phyloP scores from a whole-genome alignment of 1,140 invertebrate genomes.

The Manduca sexta region DNA sequence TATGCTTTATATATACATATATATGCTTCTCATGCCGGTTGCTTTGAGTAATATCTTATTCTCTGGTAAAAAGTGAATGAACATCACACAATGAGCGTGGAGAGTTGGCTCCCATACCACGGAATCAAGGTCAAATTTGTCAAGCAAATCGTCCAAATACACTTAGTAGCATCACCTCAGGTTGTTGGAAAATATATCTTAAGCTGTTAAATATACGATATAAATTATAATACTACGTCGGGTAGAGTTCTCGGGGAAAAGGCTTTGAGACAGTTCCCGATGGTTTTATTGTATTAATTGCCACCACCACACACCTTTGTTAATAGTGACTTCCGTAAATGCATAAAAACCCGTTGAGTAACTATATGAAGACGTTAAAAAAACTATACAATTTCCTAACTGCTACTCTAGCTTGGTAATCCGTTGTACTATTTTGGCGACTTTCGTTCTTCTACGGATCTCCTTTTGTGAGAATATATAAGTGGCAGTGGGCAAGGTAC shows the following conservation, averaged over 20 bases:
- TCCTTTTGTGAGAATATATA: too few species aligned
- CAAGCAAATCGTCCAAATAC: slow-evolving; percentile 42
- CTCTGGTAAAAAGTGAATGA: slow-evolving; percentile 49
- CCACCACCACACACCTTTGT: slow-evolving; percentile 42
- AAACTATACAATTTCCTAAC: too few species aligned
- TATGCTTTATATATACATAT: too few species aligned
- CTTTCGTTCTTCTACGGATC: too few species aligned
- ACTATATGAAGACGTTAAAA: too few species aligned
- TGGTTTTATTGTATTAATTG: slow-evolving; percentile 57
- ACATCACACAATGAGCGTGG: slow-evolving; percentile 38
- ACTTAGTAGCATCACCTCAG: slow-evolving; percentile 8
- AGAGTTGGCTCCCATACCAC: slow-evolving; percentile 35
- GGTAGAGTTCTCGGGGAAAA: slow-evolving; percentile 26
- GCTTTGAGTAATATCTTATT: slow-evolving; percentile 24
- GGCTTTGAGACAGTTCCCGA: slow-evolving; percentile 52
- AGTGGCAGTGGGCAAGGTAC: too few species aligned
- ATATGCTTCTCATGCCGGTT: too few species aligned
- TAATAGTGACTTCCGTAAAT: slow-evolving; percentile 57
- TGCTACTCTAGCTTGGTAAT: too few species aligned
- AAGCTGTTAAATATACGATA: background rate
- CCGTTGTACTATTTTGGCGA: too few species aligned
- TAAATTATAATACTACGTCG: slow-evolving; percentile 9
- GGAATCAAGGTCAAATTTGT: slow-evolving; percentile 56
- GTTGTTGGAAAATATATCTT: background rate
- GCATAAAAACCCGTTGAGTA: slow-evolving; percentile 18